Conservation (phyloP, 1,140 invertebrate species). For the Tetraneura akinire region DNA sequence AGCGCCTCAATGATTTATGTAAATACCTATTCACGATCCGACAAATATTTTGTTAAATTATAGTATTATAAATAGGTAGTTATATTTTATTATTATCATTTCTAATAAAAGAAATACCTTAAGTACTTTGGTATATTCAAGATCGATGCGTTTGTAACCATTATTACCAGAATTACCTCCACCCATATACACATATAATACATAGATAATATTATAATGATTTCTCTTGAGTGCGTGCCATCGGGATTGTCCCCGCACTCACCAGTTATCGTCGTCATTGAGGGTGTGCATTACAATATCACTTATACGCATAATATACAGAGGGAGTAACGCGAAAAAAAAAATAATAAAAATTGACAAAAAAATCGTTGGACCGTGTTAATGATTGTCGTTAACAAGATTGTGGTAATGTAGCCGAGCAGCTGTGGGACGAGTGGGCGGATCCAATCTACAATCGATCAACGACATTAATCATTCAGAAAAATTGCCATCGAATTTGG, state of each 20-base stretch:
- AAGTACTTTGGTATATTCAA: background rate
- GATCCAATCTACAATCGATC: conserved; percentile 31
- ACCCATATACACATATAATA: no score
- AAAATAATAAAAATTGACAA: conserved; percentile 36
- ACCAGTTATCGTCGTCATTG: background rate
- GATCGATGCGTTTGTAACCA: conserved; percentile 43
- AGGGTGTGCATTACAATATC: conserved; percentile 28
- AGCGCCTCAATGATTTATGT: background rate
- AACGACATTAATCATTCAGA: conserved; percentile 14
- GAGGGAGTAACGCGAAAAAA: conserved; percentile 19
- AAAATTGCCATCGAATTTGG: conserved; percentile 50
- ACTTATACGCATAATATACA: background rate
- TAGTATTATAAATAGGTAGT: background rate
- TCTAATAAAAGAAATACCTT: background rate
- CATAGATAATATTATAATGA: conserved; percentile 35
- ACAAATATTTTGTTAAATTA: conserved; percentile 17
- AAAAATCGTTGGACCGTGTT: conserved; percentile 48
- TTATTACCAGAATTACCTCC: background rate
- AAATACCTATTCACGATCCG: background rate
- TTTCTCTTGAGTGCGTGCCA: conserved; percentile 24
- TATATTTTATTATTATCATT: background rate
- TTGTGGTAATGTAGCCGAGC: conserved; percentile 44
- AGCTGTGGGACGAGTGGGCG: conserved; percentile 37
- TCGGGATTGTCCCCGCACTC: background rate
- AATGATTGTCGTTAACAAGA: conserved; percentile 51